phyloP scores from a whole-genome alignment of 2,888 invertebrate genomes.

The Reticulitermes lucifugus region DNA sequence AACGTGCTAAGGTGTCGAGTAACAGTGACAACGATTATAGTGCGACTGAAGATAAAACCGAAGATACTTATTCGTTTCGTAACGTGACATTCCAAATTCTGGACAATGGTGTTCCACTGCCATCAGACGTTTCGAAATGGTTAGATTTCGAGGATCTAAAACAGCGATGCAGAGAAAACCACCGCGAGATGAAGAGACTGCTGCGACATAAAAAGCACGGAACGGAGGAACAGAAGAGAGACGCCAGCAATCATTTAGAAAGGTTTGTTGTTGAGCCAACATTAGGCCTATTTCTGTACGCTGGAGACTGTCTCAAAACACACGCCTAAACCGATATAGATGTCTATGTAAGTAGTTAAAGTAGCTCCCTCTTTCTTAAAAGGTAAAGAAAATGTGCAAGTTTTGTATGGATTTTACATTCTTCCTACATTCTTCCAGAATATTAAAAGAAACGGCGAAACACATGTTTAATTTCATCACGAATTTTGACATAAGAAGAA shows the following conservation, averaged over 20 bases:
- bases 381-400: no score
- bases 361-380: no score
- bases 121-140: conserved; percentile 68
- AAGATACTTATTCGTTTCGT: conserved; percentile 10
- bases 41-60: conserved; percentile 3
- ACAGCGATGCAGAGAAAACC: conserved; percentile 67
- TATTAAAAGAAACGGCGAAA: no score
- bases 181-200: conserved; percentile 58
- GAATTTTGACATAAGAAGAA: no score
- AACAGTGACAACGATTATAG: conserved; percentile 42
- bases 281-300: not conserved
- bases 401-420: no score
- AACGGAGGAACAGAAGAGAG: conserved; percentile 50
- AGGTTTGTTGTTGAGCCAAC: conserved; percentile 51
- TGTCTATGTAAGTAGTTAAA: no score
- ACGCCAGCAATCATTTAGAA: conserved; percentile 54
- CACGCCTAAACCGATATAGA: no score
- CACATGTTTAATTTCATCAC: no score
- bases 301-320: no score
- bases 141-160: conserved; percentile 71
- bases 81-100: conserved; percentile 71
- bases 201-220: conserved; percentile 53
- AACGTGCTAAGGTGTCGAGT: conserved; percentile 52
- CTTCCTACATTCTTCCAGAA: no score
- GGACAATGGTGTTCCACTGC: conserved; percentile 65